Conservation (phyloP, 2,113 vertebrate species). For the Tinamus guttatus region DNA sequence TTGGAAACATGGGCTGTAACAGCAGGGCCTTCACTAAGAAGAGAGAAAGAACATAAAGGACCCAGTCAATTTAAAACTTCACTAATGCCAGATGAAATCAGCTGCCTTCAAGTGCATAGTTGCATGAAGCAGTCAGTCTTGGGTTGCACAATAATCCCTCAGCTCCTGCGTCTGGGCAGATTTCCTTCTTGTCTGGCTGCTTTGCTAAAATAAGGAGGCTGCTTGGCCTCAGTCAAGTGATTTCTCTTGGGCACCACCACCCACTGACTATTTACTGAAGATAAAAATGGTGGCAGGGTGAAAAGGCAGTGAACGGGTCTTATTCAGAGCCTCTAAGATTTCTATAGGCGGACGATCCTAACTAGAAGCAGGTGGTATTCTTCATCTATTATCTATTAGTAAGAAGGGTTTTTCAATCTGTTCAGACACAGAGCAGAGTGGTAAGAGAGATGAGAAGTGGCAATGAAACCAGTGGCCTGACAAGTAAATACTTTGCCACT, state of each 20-base stretch:
- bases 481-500: background rate
- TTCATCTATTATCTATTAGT: background rate
- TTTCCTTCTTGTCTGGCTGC: conserved; percentile 59
- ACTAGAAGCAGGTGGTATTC: background rate
- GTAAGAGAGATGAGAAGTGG: background rate
- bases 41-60: background rate
- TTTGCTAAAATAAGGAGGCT: conserved; percentile 53
- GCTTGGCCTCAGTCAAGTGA: conserved; percentile 17
- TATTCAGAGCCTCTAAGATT: background rate
- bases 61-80: background rate
- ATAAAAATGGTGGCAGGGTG: conserved; percentile 7
- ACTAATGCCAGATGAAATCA: conserved; percentile 34
- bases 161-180: conserved; percentile 2
- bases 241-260: background rate
- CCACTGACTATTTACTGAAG: conserved; percentile 1
- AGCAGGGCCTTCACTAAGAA: background rate
- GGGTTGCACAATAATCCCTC: conserved; percentile 22
- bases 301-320: conserved; percentile 27
- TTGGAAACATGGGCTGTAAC: background rate
- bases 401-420: background rate
- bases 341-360: conserved; percentile 11
- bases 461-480: background rate
- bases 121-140: conserved; percentile 47
- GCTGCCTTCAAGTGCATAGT: background rate
- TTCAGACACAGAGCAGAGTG: background rate